These are phyloP conservation scores for Dasyurus viverrinus DNA, from an alignment of 2,113 vertebrate species.

Conservation along the genomic window DNA sequence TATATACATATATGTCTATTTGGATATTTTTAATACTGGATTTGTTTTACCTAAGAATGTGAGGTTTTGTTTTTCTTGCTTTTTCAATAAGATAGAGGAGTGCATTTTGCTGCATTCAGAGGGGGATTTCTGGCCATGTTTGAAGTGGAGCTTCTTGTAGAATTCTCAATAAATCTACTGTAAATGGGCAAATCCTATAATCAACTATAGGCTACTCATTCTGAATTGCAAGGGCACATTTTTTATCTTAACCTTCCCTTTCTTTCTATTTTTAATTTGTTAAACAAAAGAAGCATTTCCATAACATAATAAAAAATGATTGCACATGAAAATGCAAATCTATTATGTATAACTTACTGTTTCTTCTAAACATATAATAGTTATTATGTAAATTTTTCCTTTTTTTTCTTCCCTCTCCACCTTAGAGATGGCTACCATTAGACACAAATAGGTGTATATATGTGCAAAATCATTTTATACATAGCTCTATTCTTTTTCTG, in stretches of 20 bases:
- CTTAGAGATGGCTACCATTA: too few relatives aligned
- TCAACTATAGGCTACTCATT: not conserved
- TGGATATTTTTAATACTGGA: not conserved
- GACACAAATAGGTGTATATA: too few relatives aligned
- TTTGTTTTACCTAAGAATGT: not conserved
- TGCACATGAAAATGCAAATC: too few relatives aligned
- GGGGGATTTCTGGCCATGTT: not conserved
- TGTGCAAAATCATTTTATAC: too few relatives aligned
- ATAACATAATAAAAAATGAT: too few relatives aligned
- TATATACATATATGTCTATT: not conserved
- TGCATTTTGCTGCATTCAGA: not conserved
- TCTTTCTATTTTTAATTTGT: not conserved
- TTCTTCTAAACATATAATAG: too few relatives aligned
- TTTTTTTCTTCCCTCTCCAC: too few relatives aligned
- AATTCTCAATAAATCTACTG: not conserved
- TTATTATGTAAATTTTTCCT: too few relatives aligned
- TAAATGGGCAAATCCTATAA: not conserved
- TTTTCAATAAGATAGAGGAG: not conserved
- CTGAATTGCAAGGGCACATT: not conserved
- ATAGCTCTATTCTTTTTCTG: too few relatives aligned
- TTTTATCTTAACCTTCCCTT: too few relatives aligned
- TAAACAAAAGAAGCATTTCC: too few relatives aligned
- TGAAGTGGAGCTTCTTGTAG: not conserved
- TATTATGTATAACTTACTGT: too few relatives aligned
- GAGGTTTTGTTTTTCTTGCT: not conserved